Base-by-base conservation (phyloP, 2,888 invertebrate species). In the Microctonus aethiopoides region DNA sequence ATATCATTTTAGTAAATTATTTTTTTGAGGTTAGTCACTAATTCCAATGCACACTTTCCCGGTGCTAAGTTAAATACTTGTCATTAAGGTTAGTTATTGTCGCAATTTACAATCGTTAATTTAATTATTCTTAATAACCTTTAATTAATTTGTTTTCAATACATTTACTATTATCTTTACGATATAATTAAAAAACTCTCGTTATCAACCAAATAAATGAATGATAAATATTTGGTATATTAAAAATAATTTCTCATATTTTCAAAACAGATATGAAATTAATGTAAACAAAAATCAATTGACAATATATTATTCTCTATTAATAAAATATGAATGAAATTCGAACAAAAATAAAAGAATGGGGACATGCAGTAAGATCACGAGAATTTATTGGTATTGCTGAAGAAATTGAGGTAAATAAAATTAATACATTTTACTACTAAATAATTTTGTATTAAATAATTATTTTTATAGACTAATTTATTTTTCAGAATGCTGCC, bases 401-500 rank as follows among this genome's bases (percentile, higher is more conserved):
- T 11, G 26, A 56, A 16, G 71, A 74, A 66, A 36, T 74, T 20
- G 11, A 61, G 74, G 74, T 74, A 67, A 54, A 29, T 36, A 13
- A 24, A 65, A 34, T 57, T 36, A 22, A 26, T 56, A 36, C 39
- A 22, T 59, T 56, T 16, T 13, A n/a, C n/a, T 20, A 24, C 16
- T 9, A 51, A 51, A 3, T 39, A 13, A n/a, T n/a, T 61, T 24
- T 22, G 11, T 32, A 26, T 29, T 29, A 34, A n/a, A 16, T 29
- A 0, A 10, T 62, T 26, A 5, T 32, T 29, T 16, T 22, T 51
- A 10, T n/a, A 29, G 0, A 16, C 6, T 13, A 11, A 24, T 24
- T 9, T 2, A 11, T 54, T 54, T 52, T 54, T 24, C n/a, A 54
- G 54, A 24, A 2, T 54, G 6, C 54, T 11, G 6, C 11, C 22